Conservation (phyloP, 2,113 vertebrate species). For the Microtus montanus region DNA sequence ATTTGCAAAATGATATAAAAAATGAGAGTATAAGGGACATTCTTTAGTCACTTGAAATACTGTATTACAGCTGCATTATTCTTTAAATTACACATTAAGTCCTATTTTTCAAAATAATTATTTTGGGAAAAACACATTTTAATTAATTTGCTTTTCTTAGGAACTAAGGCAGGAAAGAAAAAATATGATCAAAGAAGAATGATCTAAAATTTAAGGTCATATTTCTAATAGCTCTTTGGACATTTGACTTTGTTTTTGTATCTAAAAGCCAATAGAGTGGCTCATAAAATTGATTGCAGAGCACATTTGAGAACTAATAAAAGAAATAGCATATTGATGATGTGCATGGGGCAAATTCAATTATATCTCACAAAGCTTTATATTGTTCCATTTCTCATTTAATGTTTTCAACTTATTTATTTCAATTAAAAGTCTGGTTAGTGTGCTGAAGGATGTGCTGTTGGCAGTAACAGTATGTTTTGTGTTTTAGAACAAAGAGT, state of each 20-base stretch:
- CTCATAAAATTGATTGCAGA: slow-evolving; percentile 75
- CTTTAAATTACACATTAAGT: not conserved
- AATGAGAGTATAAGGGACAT: not conserved
- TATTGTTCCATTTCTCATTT: slow-evolving; percentile 72
- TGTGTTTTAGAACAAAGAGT: not conserved
- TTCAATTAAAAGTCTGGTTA: slow-evolving; percentile 63
- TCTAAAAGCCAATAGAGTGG: slow-evolving; percentile 70
- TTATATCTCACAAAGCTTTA: slow-evolving; percentile 69
- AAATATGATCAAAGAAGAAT: not conserved
- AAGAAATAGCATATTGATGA: slow-evolving; percentile 79
- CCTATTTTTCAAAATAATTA: not conserved
- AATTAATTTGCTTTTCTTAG: not conserved
- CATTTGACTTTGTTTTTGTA: slow-evolving; percentile 49
- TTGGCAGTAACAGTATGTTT: not conserved
- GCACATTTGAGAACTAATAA: slow-evolving; percentile 76
- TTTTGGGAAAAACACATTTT: not conserved
- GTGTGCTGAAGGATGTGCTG: not conserved
- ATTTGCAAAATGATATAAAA: not conserved
- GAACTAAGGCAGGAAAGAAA: slow-evolving; percentile 11
- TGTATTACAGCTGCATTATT: not conserved
- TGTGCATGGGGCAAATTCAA: slow-evolving; percentile 73
- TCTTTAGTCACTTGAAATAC: not conserved
- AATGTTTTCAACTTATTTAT: slow-evolving; percentile 71
- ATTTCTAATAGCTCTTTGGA: slow-evolving; percentile 53
- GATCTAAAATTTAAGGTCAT: slow-evolving; percentile 59